Evolutionary conservation across 2,113 vertebrate genomes (phyloP).

Genomic region (Tetrax tetrax): DNA sequence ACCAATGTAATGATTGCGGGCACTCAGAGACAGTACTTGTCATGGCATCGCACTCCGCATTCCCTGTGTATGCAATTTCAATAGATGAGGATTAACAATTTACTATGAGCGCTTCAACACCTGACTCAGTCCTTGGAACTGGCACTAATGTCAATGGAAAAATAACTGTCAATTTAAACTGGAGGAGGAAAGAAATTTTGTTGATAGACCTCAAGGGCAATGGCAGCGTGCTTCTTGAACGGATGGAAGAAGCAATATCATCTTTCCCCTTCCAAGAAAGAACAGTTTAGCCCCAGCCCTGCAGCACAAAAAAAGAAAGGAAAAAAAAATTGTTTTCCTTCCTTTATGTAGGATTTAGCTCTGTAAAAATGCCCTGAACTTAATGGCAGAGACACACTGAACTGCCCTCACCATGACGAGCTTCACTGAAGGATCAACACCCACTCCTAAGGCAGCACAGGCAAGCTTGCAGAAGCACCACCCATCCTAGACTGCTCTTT

Average conservation of each 20-base stretch:
- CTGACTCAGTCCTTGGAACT: background rate
- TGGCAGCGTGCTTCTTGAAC: background rate
- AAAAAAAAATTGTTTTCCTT: background rate
- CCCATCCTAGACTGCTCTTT: background rate
- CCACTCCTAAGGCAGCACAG: background rate
- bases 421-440: background rate
- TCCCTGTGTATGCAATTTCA: conserved; percentile 9
- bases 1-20: background rate
- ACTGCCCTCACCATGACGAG: background rate
- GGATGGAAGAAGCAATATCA: background rate
- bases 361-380: background rate
- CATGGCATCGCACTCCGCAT: conserved; percentile 31
- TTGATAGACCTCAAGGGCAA: background rate
- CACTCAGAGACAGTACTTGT: conserved; percentile 1
- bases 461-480: background rate
- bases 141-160: background rate
- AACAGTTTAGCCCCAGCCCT: background rate
- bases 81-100: background rate
- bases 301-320: no score
- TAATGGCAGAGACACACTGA: background rate
- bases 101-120: background rate
- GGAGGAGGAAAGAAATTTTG: background rate
- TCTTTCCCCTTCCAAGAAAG: background rate
- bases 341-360: background rate
- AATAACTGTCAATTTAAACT: background rate